Evolutionary conservation across 2,113 vertebrate genomes (phyloP).

Genomic region (Lanius ludovicianus): DNA sequence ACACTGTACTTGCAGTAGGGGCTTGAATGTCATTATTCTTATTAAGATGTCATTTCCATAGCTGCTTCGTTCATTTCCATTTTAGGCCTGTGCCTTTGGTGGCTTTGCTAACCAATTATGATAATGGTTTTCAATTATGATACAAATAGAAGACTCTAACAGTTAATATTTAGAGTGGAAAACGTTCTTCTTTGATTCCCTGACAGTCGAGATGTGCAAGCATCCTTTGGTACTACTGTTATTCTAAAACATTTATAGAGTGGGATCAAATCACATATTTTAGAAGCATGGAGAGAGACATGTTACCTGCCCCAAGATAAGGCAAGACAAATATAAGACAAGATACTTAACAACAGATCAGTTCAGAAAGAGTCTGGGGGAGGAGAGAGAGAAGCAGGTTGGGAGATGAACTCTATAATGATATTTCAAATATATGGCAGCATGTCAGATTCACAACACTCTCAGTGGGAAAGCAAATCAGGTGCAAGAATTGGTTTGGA

Average conservation of each 20-base stretch:
- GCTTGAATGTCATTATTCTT: conserved; percentile 61
- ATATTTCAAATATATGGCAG: not conserved
- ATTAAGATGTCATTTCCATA: conserved; percentile 59
- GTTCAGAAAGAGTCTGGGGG: not conserved
- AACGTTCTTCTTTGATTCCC: conserved; percentile 28
- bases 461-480: not conserved
- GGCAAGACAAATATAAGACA: not conserved
- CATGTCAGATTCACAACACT: not conserved
- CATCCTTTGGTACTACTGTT: not conserved
- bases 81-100: conserved; percentile 27
- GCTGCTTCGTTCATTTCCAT: conserved; percentile 41
- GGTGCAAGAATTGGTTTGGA: not conserved
- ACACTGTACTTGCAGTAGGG: not conserved
- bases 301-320: not conserved
- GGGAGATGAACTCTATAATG: not conserved
- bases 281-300: not conserved
- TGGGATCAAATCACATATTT: not conserved
- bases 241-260: conserved; percentile 27
- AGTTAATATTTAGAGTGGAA: conserved; percentile 40
- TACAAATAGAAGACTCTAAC: conserved; percentile 31
- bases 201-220: conserved; percentile 13
- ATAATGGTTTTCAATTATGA: conserved; percentile 51
- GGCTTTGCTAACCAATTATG: conserved; percentile 37
- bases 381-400: not conserved
- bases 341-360: not conserved